A percentile compares a stretch with the other conserved stretches of the same genome.
These are phyloP conservation scores for Epistrophe eligans DNA, from an alignment of 2,888 invertebrate genomes.

Conservation along the genomic window DNA sequence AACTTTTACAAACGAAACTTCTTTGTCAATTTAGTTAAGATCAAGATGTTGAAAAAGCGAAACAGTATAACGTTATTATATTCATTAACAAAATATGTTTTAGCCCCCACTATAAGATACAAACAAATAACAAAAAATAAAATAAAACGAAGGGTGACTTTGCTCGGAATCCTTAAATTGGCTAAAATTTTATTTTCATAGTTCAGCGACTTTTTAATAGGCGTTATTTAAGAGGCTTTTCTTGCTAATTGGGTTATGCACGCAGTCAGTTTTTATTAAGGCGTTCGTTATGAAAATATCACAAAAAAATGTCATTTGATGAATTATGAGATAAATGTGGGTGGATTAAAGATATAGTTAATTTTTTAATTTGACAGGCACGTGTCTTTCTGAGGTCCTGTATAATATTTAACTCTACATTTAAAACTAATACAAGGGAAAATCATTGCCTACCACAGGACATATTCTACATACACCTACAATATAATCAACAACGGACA, in stretches of 20 bases:
- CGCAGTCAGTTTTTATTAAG: slow-evolving; percentile 15
- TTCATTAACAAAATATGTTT: slow-evolving; percentile 45
- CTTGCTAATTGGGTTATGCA: slow-evolving; percentile 53
- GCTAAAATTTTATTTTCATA: slow-evolving; percentile 55
- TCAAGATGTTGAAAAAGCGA: slow-evolving; percentile 62
- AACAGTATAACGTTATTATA: slow-evolving; percentile 55
- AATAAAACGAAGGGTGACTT: background rate
- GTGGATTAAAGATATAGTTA: background rate
- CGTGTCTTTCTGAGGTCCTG: background rate
- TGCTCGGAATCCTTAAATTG: slow-evolving; percentile 36
- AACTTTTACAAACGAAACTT: slow-evolving; percentile 61
- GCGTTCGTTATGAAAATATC: background rate
- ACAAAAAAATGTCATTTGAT: background rate
- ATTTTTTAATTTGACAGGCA: slow-evolving; percentile 8
- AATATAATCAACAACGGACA: slow-evolving; percentile 2
- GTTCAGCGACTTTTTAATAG: slow-evolving; percentile 56
- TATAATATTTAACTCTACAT: background rate
- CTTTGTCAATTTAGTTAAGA: slow-evolving; percentile 64
- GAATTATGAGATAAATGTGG: slow-evolving; percentile 1
- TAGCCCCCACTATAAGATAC: background rate
- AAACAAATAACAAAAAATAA: background rate
- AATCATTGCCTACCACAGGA: background rate
- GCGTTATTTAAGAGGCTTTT: slow-evolving; percentile 14
- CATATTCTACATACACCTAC: too few relatives aligned
- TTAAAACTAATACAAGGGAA: background rate